phyloP scores from a whole-genome alignment of 23 tunicate species.

The Aplidium turbinatum region DNA sequence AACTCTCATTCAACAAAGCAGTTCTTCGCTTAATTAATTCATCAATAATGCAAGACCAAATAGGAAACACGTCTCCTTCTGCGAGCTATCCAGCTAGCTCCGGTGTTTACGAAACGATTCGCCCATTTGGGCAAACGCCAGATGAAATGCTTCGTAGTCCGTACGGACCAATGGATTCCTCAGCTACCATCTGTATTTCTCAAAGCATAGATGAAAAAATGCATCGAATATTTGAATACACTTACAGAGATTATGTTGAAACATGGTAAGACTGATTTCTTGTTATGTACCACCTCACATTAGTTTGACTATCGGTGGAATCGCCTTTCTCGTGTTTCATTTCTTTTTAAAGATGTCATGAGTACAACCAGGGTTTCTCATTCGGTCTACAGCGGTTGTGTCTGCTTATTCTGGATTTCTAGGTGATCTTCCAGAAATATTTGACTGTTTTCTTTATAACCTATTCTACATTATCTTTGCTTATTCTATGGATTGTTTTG shows the following conservation, averaged over 20 bases:
- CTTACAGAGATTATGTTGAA: constrained; percentile 90
- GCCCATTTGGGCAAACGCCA: constrained; percentile 71
- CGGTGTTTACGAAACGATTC: constrained; percentile 47
- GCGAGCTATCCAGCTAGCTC: background rate
- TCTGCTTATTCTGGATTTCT: too few relatives aligned
- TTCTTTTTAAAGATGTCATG: too few relatives aligned
- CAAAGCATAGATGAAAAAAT: constrained; percentile 63
- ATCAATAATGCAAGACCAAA: constrained; percentile 3
- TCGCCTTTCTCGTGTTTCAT: too few relatives aligned
- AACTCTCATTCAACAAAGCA: background rate
- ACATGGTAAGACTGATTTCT: constrained; percentile 82
- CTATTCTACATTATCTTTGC: too few relatives aligned
- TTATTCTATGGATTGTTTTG: too few relatives aligned
- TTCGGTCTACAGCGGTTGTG: too few relatives aligned
- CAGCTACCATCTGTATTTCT: constrained; percentile 56
- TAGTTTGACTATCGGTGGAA: too few relatives aligned
- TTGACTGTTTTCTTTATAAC: too few relatives aligned
- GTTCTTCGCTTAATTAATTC: constrained; percentile 5
- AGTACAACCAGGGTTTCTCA: too few relatives aligned
- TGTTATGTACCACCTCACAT: too few relatives aligned
- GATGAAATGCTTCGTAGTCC: constrained; percentile 56
- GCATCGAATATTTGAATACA: constrained; percentile 78
- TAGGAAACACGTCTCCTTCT: background rate
- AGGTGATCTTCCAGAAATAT: too few relatives aligned
- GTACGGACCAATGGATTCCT: constrained; percentile 56